Evolutionary conservation across 1,140 invertebrate species (phyloP).

Genomic region (Battus philenor): DNA sequence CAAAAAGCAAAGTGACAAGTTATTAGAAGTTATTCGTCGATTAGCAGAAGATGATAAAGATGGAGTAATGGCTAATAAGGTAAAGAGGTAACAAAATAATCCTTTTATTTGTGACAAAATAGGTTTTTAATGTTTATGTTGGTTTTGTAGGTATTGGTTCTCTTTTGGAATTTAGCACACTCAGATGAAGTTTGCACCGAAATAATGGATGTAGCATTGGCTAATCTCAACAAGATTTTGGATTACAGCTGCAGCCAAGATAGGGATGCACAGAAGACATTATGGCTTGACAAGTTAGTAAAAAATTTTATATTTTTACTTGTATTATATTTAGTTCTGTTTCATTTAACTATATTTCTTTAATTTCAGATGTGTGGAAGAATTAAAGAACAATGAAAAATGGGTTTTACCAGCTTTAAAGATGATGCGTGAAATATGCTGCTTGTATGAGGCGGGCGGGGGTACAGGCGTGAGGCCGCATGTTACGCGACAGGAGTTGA

Average conservation of each 20-base stretch:
- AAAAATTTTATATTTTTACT: background rate
- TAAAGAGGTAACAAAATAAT: too few species aligned
- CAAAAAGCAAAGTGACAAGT: constrained; percentile 96
- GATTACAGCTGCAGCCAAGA: constrained; percentile 98
- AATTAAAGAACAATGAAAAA: constrained; percentile 90
- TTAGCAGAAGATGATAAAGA: constrained; percentile 99
- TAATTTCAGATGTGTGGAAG: constrained; percentile 87
- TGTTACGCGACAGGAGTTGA: constrained; percentile 82
- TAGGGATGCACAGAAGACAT: constrained; percentile 95
- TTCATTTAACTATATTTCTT: background rate
- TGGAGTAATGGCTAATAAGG: constrained; percentile 98
- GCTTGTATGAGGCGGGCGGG: constrained; percentile 90
- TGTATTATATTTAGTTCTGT: too few species aligned
- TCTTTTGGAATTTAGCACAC: constrained; percentile 98
- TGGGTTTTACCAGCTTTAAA: constrained; percentile 97
- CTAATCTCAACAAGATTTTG: constrained; percentile 97
- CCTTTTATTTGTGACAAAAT: too few species aligned
- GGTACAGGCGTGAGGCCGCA: constrained; percentile 77
- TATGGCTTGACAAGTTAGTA: constrained; percentile 91
- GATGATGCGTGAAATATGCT: constrained; percentile 97
- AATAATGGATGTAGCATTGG: constrained; percentile 97
- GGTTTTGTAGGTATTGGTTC: constrained; percentile 85
- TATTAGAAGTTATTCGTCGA: constrained; percentile 95
- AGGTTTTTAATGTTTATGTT: too few species aligned
- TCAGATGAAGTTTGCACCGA: constrained; percentile 97